A percentile compares a stretch with the other conserved stretches of the same genome.
Evolutionary conservation across 2,888 invertebrate species (phyloP).

Genomic region (Conops quadrifasciatus): DNA sequence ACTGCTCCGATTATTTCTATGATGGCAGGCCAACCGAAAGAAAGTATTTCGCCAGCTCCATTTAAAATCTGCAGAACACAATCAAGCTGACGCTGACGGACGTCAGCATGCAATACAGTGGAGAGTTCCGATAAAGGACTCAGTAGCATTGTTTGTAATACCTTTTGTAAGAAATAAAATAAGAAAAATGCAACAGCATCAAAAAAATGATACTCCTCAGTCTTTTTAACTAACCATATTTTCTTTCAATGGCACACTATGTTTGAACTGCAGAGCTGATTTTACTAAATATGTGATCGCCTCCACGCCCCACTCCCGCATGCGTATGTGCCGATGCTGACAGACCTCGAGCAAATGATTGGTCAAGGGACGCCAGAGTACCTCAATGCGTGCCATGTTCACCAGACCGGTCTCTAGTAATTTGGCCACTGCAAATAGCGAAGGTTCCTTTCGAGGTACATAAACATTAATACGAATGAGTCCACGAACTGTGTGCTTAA

Average conservation of each 20-base stretch:
- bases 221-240: slow-evolving; percentile 73
- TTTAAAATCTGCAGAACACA: slow-evolving; percentile 93
- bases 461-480: not conserved
- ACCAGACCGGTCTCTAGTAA: slow-evolving; percentile 97
- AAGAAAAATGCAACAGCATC: not conserved
- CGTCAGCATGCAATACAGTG: slow-evolving; percentile 89
- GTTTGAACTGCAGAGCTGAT: slow-evolving; percentile 87
- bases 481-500: not conserved
- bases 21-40: slow-evolving; percentile 94
- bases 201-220: too few species aligned
- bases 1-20: slow-evolving; percentile 96
- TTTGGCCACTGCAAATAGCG: slow-evolving; percentile 96
- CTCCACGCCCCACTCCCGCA: slow-evolving; percentile 98
- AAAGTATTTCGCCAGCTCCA: slow-evolving; percentile 89
- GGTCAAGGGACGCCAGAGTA: slow-evolving; percentile 94
- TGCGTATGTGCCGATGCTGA: slow-evolving; percentile 91
- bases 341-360: slow-evolving; percentile 96
- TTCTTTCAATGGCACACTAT: slow-evolving; percentile 81
- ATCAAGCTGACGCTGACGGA: slow-evolving; percentile 92
- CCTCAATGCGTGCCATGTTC: slow-evolving; percentile 91
- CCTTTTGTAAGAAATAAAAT: too few species aligned
- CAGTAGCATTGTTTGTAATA: slow-evolving; percentile 85
- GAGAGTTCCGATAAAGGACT: slow-evolving; percentile 93
- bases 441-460: slow-evolving; percentile 79
- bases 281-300: slow-evolving; percentile 94